A percentile compares a stretch with the other conserved stretches of the same genome.
These are phyloP conservation scores for Spea bombifrons DNA, from an alignment of 2,113 vertebrate species.

Conservation along the genomic window DNA sequence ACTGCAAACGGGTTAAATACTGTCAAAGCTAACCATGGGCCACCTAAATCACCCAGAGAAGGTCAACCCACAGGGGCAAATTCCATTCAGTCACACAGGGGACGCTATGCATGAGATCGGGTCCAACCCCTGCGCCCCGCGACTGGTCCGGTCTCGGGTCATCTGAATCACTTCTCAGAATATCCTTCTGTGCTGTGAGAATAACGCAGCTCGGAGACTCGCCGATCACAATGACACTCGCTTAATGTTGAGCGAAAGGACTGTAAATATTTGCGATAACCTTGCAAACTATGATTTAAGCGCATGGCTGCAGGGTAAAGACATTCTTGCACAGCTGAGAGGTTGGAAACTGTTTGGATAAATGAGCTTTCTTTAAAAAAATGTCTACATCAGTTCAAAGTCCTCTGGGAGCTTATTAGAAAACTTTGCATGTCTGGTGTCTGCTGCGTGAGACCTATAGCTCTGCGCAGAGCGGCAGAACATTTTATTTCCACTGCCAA, in stretches of 20 bases:
- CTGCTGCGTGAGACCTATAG: conserved; percentile 4
- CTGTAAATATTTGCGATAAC: conserved; percentile 41
- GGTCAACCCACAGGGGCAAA: no score
- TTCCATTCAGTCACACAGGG: neutral
- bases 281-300: neutral
- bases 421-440: conserved; percentile 31
- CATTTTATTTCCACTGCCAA: neutral
- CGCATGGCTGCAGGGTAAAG: neutral
- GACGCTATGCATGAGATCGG: no score
- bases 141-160: no score
- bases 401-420: conserved; percentile 35
- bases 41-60: no score
- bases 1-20: no score
- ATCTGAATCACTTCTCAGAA: no score
- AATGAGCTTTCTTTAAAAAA: conserved; percentile 17
- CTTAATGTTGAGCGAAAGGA: conserved; percentile 19
- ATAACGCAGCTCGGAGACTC: neutral
- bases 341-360: conserved; percentile 32
- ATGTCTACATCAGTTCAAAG: conserved; percentile 7
- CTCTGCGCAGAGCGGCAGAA: neutral
- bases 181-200: no score
- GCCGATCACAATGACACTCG: neutral
- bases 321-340: conserved; percentile 34
- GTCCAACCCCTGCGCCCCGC: no score
- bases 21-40: no score